Percentiles rank a stretch among this genome's conserved stretches.
phyloP scores from a whole-genome alignment of 2,113 vertebrate species.

The Myotis yumanensis region DNA sequence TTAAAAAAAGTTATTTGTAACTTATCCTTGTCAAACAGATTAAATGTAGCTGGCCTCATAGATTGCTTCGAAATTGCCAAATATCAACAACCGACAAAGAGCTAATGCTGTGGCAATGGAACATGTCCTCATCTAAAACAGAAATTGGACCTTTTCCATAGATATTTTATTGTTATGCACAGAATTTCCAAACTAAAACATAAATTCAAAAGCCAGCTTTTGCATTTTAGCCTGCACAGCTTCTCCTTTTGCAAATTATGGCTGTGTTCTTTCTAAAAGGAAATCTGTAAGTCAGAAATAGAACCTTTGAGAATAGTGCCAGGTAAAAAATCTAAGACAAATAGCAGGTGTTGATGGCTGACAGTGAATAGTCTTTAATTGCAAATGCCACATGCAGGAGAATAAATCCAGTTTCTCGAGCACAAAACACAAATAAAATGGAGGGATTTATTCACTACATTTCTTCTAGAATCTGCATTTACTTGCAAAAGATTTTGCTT shows the following conservation, averaged over 20 bases:
- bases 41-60: conserved; percentile 33
- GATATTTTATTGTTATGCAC: neutral
- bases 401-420: conserved; percentile 3
- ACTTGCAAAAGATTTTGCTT: conserved; percentile 14
- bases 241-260: neutral
- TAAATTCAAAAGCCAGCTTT: conserved; percentile 21
- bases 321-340: conserved; percentile 37
- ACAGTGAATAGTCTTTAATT: conserved; percentile 41
- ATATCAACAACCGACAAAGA: conserved; percentile 37
- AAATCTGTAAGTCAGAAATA: conserved; percentile 53
- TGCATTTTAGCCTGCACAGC: neutral
- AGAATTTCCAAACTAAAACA: conserved; percentile 41
- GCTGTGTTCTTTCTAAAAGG: conserved; percentile 1
- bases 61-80: conserved; percentile 40
- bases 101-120: neutral
- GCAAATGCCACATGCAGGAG: neutral
- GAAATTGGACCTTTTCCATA: neutral
- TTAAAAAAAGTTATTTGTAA: conserved; percentile 60
- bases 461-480: conserved; percentile 38
- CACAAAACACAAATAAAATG: neutral
- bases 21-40: conserved; percentile 48
- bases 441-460: neutral
- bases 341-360: conserved; percentile 33
- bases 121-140: neutral
- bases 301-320: conserved; percentile 41